Evolutionary conservation across 2,797 vertebrate genomes (phyloP).

Genomic region (Rhinogobio ventralis): DNA sequence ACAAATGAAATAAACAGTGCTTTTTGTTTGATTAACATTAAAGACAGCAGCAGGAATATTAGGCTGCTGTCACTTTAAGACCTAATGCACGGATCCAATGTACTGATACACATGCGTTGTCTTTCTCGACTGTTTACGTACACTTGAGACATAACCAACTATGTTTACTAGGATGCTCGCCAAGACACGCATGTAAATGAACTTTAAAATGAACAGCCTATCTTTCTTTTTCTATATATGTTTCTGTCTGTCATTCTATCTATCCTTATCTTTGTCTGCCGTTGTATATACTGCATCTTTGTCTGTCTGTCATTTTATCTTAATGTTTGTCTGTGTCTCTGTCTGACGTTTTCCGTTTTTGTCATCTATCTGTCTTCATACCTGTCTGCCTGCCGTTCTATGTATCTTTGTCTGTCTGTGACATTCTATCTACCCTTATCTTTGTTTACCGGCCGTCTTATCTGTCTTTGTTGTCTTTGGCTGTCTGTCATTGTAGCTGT

Average conservation of each 20-base stretch:
- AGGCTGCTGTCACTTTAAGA: too few species aligned
- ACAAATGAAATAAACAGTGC: too few species aligned
- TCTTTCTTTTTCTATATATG: not conserved
- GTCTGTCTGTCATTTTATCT: not conserved
- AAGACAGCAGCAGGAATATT: too few species aligned
- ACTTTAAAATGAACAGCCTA: too few species aligned
- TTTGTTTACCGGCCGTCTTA: too few species aligned
- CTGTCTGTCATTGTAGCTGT: not conserved
- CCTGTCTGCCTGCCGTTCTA: not conserved
- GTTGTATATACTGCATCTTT: not conserved
- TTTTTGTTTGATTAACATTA: too few species aligned
- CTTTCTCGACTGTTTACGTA: not conserved
- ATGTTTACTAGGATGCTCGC: not conserved
- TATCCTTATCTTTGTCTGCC: too few species aligned
- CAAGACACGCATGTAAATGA: not conserved
- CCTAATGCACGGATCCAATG: too few species aligned
- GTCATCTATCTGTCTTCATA: not conserved
- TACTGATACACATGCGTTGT: not conserved
- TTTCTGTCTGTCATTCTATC: not conserved
- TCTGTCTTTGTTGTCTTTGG: too few species aligned
- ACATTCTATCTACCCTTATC: too few species aligned
- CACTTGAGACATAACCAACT: not conserved
- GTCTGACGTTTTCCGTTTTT: not conserved
- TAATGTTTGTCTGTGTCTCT: not conserved
- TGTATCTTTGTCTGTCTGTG: not conserved